Base-by-base conservation (phyloP, 2,888 invertebrate species). In the Pseudococcus viburni region DNA sequence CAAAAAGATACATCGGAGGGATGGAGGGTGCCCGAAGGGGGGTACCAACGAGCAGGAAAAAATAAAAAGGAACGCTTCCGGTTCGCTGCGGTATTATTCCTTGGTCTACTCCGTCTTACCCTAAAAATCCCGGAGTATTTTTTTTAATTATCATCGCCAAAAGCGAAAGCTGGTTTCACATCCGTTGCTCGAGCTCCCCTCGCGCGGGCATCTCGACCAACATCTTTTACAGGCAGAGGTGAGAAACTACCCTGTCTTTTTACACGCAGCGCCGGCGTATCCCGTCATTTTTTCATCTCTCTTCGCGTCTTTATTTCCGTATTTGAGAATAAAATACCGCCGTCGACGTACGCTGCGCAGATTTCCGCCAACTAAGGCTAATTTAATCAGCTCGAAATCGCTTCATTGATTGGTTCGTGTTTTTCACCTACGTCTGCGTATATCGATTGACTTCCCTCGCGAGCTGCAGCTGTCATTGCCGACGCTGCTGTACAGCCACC, bases 111-210 rank as follows among this genome's bases (percentile, higher is more conserved):
- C 19, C 19, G 59, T 59, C 59, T 59, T 59, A 42, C 80, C 80
- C 80, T 33, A 42, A n/a, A 33, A 39, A 77, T 39, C 73, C 39
- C 80, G 42, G 42, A 59, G 59, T 42, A 22, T 68, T 51, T 64
- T 86, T 46, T 73, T 86, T n/a, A 73, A 86, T 86, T 86, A 86
- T 86, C 86, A 86, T 86, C 86, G 86, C 86, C 46, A 86, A 86
- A 86, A 59, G 86, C 86, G 46, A 86, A 86, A 73, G 46, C 86
- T 73, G 85, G 86, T 86, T 86, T 48, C 86, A 86, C 73, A 86
- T 86, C 86, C 86, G 86, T 73, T 17, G 39, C 15, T 9, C 80
- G 5, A 2, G 6, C 59, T 5, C 22, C n/a, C 19, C 19, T n/a
- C 59, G 59, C 22, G 59, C 19, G n/a, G n/a, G n/a, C n/a, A 80